Evolutionary conservation across 1,140 invertebrate genomes (phyloP).

Genomic region (Tetramorium alpestre): DNA sequence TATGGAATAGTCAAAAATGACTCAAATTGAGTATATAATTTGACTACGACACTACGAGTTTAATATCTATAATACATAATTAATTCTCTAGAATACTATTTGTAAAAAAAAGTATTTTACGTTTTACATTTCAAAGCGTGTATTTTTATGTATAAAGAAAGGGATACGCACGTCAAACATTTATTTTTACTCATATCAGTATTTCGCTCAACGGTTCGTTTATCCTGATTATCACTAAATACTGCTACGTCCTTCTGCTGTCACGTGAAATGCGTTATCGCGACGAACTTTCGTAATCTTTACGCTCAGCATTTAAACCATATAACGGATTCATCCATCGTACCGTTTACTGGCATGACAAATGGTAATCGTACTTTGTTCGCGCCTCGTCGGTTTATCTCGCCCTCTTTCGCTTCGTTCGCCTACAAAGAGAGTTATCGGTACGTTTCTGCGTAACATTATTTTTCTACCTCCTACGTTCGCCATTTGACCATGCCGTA

Average conservation of each 20-base stretch:
- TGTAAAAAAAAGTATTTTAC: neutral
- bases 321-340: constrained; percentile 67
- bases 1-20: too few relatives aligned
- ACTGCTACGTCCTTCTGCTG: constrained; percentile 62
- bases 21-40: too few relatives aligned
- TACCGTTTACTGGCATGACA: constrained; percentile 74
- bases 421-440: constrained; percentile 62
- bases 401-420: constrained; percentile 41
- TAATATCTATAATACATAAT: neutral
- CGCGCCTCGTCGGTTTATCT: constrained; percentile 69
- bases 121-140: neutral
- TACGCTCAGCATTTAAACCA: constrained; percentile 65
- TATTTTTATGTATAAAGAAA: neutral
- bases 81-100: neutral
- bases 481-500: constrained; percentile 45
- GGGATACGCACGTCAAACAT: neutral
- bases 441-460: constrained; percentile 60
- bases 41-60: too few relatives aligned
- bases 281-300: constrained; percentile 75
- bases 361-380: constrained; percentile 72
- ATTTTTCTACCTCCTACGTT: constrained; percentile 70
- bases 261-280: constrained; percentile 71
- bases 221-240: constrained; percentile 16
- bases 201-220: neutral
- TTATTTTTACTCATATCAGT: constrained; percentile 3